Base-by-base conservation (phyloP, 92 coral and sea anemone genomes). In the Scolanthus callimorphus region DNA sequence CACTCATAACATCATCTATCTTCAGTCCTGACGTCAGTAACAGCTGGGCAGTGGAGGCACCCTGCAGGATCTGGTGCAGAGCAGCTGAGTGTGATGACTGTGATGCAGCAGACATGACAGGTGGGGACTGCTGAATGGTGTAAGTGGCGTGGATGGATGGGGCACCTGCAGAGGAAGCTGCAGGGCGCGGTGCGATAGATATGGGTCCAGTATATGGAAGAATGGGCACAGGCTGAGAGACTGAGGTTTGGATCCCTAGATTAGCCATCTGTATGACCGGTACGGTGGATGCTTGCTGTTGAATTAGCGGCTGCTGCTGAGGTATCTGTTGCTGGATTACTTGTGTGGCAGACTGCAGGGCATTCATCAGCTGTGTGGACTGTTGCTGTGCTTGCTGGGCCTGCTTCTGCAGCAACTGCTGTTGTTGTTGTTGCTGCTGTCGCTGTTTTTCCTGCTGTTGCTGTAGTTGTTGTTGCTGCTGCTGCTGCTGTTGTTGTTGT, bases 351-450 rank as follows among this genome's bases (percentile, higher is more conserved):
- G n/a, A n/a, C n/a, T n/a, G n/a, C n/a, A n/a, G n/a, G n/a, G n/a
- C n/a, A n/a, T n/a, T n/a, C n/a, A n/a, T n/a, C n/a, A n/a, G 64
- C 34, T 46, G 84, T 15, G 66, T 17, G 39, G 52, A 23, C 11
- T 49, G 70, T 56, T 60, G 65, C 30, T 67, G 73, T 13, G 66
- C 51, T 34, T 70, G 54, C 17, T 59, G 79, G 1, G 39, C 71
- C 38, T 68, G 79, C 20, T 78, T 74, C 21, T 63, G 74, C 2
- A 59, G 62, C 48, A 28, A 85, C 26, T 60, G 73, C 54, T 54
- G 52, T 27, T 74, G 74, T 44, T 66, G 94, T 20, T 29, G 55
- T 27, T 51, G 41, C 43, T 65, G 86, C 11, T 57, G 77, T 63
- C 22, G 82, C 20, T 29, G 76, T 30, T 68, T 69, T 26, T 39